Conservation (phyloP, 2,113 vertebrate genomes). For the Cardinalis cardinalis region DNA sequence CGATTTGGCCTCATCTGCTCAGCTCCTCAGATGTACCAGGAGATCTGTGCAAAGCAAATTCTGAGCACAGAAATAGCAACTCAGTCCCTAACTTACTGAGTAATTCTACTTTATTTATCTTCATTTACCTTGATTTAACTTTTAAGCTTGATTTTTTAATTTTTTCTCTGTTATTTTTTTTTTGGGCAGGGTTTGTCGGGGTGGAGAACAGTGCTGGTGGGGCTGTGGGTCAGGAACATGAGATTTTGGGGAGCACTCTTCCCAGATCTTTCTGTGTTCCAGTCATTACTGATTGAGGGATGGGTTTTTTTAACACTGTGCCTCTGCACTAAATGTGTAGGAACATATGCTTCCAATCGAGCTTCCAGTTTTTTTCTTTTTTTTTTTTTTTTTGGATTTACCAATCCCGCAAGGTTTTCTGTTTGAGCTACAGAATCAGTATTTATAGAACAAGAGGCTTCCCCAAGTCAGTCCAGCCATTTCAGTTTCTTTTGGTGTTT, state of each 20-base stretch:
- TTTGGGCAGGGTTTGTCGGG: not conserved
- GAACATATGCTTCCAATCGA: slow-evolving; percentile 10
- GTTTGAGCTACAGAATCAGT: not conserved
- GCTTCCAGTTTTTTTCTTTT: not conserved
- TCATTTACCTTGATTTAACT: not conserved
- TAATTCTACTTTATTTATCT: not conserved
- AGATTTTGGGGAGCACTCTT: not conserved
- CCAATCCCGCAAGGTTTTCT: not conserved
- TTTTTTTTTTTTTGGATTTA: not conserved
- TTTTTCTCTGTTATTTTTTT: not conserved
- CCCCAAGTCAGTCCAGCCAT: not conserved
- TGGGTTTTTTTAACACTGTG: not conserved
- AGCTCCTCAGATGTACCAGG: not conserved
- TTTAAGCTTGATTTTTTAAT: not conserved
- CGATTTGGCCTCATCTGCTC: not conserved
- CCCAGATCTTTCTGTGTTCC: not conserved
- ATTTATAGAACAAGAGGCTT: slow-evolving; percentile 15
- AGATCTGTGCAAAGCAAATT: not conserved
- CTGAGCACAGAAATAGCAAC: not conserved
- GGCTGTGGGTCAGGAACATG: not conserved
- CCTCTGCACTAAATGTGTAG: not conserved
- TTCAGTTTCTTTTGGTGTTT: not conserved
- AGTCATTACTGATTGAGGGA: not conserved
- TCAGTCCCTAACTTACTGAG: not conserved
- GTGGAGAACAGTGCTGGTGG: not conserved